Evolutionary conservation across 2,888 invertebrate genomes (phyloP), one percentile per base, ranked within the genome.

Genomic region (Cerastoderma edule): DNA sequence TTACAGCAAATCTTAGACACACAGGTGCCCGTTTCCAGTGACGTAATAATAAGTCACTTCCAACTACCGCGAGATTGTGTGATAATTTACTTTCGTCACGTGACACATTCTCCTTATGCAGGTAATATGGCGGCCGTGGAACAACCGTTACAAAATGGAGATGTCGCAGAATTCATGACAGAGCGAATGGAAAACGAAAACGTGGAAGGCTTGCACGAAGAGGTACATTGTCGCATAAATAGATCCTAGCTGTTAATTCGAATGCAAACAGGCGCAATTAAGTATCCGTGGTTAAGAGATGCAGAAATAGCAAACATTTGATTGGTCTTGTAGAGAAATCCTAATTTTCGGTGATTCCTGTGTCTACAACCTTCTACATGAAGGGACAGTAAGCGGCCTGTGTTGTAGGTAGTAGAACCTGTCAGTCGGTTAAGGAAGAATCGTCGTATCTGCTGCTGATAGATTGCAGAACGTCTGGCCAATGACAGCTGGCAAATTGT

Each of bases 101-200:
- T 90, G 90, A 90, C 80, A 72, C 83, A 78, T 72, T 82, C 85
- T 86, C 83, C 83, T 86, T 82, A 85, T 88, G 87, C 84, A 87
- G 87, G 85, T 88, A 89, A 88, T 85, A 90, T 90, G 90, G 90
- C 89, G 88, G 89, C 88, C 83, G 88, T 89, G 57, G 85, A 88
- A 72, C 50, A 87, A 74, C 83, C 83, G 67, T 67, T 79, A 72
- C 85, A 86, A 85, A 89, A 89, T 85, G 89, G 89, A 79, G 90
- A 88, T 80, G 87, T 89, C 75, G 74, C 88, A 76, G 87, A 87
- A 81, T 85, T 87, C 76, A 69, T 83, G 32, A 80, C 87, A 80
- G 86, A 81, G 50, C 85, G 84, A 74, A 85, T 82, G 69, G 87
- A 84, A 53, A 86, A 87, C 69, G 89, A 88, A 54, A 81, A 78